Base-by-base conservation (phyloP, 2,888 invertebrate species). In the Drosophila atripex region DNA sequence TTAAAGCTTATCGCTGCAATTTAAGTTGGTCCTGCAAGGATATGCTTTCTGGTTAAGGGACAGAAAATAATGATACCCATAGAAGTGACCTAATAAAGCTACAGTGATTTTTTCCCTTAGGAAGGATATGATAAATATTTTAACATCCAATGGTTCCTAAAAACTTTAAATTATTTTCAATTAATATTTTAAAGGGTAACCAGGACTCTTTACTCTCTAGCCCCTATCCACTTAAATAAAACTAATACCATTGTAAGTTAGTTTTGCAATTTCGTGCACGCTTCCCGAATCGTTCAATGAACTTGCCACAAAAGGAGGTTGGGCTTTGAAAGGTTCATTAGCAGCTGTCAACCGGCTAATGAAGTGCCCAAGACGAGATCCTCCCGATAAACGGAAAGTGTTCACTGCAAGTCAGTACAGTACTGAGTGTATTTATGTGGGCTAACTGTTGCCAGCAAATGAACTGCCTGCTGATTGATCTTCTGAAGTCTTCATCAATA, bases 1-100 rank as follows among this genome's bases (percentile, higher is more conserved):
- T 88, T 88, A 88, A 87, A 88, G 89, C 89, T 88, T 88, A 87
- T 87, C 89, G 89, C 80, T 73, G 85, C 79, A 83, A 88, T 88
- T 87, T 77, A 76, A 87, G 74, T 78, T 78, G 25, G 53, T 45
- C 53, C 60, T 50, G 58, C 75, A 71, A 73, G 82, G 77, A 85
- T 85, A 80, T 56, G 57, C 52, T 46, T 23, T 39, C 6, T 55
- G 30, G 32, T 35, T 1, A 35, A 46, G 21, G 52, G 30, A 46
- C 46, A 28, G 25, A 28, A 23, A 55, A 50, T 65, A 16, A 16
- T 16, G 8, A 32, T 65, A 65, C 38, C 38, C 12, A 16, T 5
- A 38, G 14, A 46, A 7, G 16, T 8, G 9, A 2, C 9, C 9
- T 9, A 28, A 8, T 8, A 28, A 9, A 6, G 18, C 18, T 18